Evolutionary conservation across 2,797 vertebrate genomes (phyloP).

Genomic region (Sciurus vulgaris): DNA sequence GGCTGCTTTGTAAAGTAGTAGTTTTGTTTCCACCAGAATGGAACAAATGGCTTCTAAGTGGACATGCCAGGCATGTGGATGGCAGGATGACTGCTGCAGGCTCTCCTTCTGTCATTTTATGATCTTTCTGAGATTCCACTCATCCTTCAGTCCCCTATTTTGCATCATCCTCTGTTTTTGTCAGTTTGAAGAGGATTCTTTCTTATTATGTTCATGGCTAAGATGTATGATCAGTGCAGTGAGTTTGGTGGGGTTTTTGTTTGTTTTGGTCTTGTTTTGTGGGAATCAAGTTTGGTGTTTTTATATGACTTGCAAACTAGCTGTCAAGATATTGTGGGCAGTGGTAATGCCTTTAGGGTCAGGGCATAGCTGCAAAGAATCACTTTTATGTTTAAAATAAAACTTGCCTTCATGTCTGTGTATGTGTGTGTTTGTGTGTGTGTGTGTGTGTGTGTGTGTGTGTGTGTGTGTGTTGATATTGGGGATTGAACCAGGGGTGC

Average conservation of each 20-base stretch:
- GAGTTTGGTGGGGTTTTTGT: background rate
- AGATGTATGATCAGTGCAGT: background rate
- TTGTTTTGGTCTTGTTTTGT: background rate
- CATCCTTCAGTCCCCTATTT: background rate
- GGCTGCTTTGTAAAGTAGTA: background rate
- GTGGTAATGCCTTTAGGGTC: background rate
- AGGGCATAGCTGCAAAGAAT: background rate
- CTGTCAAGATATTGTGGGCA: background rate
- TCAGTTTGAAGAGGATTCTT: constrained; percentile 21
- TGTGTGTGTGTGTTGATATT: background rate
- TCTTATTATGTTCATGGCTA: background rate
- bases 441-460: too few species aligned
- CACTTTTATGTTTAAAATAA: background rate
- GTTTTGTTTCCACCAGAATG: background rate
- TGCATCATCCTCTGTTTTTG: background rate
- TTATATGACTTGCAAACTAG: background rate
- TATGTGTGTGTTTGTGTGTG: too few species aligned
- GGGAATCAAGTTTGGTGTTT: background rate
- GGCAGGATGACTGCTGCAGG: background rate
- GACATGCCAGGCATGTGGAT: background rate
- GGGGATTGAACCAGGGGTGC: background rate
- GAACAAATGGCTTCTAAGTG: background rate
- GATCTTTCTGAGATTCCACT: background rate
- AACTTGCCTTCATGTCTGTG: background rate
- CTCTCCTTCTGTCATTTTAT: background rate